These are phyloP conservation scores for Melipona beecheii DNA, from an alignment of 2,888 invertebrate genomes.

Conservation along the genomic window DNA sequence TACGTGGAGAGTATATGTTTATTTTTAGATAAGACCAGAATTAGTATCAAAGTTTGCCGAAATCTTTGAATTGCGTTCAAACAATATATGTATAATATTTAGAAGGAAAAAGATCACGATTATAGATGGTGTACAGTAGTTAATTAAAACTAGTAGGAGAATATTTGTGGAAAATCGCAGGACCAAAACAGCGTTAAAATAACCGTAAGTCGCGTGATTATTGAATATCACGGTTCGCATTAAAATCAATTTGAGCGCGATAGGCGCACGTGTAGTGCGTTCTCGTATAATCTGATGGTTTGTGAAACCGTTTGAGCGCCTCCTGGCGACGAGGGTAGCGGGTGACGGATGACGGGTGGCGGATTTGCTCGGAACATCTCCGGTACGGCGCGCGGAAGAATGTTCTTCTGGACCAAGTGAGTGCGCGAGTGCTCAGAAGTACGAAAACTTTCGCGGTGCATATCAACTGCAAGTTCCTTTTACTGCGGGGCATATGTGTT, in stretches of 20 bases:
- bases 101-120: neutral
- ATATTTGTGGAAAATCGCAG: neutral
- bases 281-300: slow-evolving; percentile 24
- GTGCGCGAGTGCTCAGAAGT: slow-evolving; percentile 59
- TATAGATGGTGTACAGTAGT: neutral
- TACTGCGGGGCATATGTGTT: slow-evolving; percentile 1
- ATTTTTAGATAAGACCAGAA: slow-evolving; percentile 61
- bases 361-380: slow-evolving; percentile 59
- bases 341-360: slow-evolving; percentile 52
- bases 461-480: slow-evolving; percentile 39
- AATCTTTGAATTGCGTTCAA: slow-evolving; percentile 23
- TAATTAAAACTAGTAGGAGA: neutral
- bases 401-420: slow-evolving; percentile 66
- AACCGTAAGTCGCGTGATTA: slow-evolving; percentile 24
- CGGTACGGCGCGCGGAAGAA: slow-evolving; percentile 66
- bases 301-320: slow-evolving; percentile 58
- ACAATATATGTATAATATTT: neutral
- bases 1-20: slow-evolving; percentile 52
- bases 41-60: slow-evolving; percentile 23
- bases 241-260: slow-evolving; percentile 66
- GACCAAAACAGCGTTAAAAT: slow-evolving; percentile 39
- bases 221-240: slow-evolving; percentile 44
- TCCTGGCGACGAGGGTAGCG: slow-evolving; percentile 58
- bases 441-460: slow-evolving; percentile 58
- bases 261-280: slow-evolving; percentile 46